phyloP scores from a whole-genome alignment of 2,888 invertebrate species.

The Lepidocyrtoides sp. region DNA sequence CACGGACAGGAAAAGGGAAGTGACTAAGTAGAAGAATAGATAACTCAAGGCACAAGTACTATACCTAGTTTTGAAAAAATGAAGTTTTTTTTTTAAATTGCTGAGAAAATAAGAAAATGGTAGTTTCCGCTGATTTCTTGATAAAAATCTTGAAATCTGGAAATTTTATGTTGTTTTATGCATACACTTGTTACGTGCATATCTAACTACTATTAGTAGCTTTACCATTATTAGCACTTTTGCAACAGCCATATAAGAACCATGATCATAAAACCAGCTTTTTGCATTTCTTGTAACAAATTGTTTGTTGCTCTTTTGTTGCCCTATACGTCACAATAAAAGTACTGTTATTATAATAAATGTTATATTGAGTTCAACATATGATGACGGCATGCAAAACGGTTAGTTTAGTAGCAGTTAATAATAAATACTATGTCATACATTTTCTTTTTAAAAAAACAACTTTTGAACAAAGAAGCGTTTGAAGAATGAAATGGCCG shows the following conservation, averaged over 20 bases:
- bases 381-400: slow-evolving; percentile 10
- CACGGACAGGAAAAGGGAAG: slow-evolving; percentile 81
- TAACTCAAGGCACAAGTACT: slow-evolving; percentile 17
- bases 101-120: slow-evolving; percentile 82
- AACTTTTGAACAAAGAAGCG: slow-evolving; percentile 14
- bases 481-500: not conserved
- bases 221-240: slow-evolving; percentile 20
- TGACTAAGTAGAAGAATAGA: slow-evolving; percentile 63
- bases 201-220: too few relatives aligned
- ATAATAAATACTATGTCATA: slow-evolving; percentile 25
- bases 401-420: too few relatives aligned
- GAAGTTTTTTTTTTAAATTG: slow-evolving; percentile 58
- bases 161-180: slow-evolving; percentile 71
- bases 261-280: slow-evolving; percentile 22
- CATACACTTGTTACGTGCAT: slow-evolving; percentile 17
- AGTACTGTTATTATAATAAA: slow-evolving; percentile 41
- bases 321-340: not conserved
- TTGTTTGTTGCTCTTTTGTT: slow-evolving; percentile 53
- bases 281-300: slow-evolving; percentile 52
- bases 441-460: slow-evolving; percentile 14
- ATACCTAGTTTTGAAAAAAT: slow-evolving; percentile 49
- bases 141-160: slow-evolving; percentile 81
- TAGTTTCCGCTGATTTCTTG: slow-evolving; percentile 83
- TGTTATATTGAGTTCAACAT: slow-evolving; percentile 41
- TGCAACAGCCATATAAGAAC: slow-evolving; percentile 11